These are phyloP conservation scores for Epizoanthus fatuus DNA, from an alignment of 92 coral and sea anemone genomes.

Conservation along the genomic window DNA sequence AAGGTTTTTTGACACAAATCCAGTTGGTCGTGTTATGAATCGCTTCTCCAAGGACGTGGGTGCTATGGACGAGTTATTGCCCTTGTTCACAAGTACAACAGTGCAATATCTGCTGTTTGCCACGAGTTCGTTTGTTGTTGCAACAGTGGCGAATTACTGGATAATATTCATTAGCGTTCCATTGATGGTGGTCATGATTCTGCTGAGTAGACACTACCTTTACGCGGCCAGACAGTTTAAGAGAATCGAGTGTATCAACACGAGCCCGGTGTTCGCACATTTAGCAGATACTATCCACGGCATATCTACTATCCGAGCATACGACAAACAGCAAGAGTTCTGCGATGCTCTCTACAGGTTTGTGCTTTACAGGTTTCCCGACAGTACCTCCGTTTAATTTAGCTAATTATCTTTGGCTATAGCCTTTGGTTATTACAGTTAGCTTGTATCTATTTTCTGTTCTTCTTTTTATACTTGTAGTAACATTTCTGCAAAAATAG, in stretches of 20 bases:
- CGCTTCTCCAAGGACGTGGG: conserved; percentile 38
- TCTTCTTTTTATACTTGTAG: too few relatives aligned
- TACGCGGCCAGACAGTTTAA: conserved; percentile 19
- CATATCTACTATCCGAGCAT: conserved; percentile 31
- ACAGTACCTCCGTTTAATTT: too few relatives aligned
- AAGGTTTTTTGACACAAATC: conserved; percentile 30
- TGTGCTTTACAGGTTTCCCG: not conserved
- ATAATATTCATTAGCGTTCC: conserved; percentile 11
- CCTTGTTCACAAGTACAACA: not conserved
- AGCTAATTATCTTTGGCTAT: too few relatives aligned
- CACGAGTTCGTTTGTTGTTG: conserved; percentile 15
- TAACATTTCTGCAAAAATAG: too few relatives aligned
- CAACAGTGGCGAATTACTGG: conserved; percentile 34
- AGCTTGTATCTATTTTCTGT: too few relatives aligned
- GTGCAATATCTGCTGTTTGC: conserved; percentile 29
- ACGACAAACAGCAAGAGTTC: conserved; percentile 19
- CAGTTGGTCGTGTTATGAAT: conserved; percentile 28
- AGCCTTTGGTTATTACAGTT: too few relatives aligned
- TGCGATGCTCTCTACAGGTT: conserved; percentile 29
- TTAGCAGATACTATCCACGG: conserved; percentile 32
- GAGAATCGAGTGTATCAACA: conserved; percentile 15
- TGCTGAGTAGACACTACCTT: not conserved
- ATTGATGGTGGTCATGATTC: not conserved
- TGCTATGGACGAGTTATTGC: conserved; percentile 25
- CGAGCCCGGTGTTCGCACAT: conserved; percentile 37